Percentiles rank a stretch among this genome's conserved stretches.
phyloP scores from a whole-genome alignment of 2,113 vertebrate species.

The Siniperca chuatsi region DNA sequence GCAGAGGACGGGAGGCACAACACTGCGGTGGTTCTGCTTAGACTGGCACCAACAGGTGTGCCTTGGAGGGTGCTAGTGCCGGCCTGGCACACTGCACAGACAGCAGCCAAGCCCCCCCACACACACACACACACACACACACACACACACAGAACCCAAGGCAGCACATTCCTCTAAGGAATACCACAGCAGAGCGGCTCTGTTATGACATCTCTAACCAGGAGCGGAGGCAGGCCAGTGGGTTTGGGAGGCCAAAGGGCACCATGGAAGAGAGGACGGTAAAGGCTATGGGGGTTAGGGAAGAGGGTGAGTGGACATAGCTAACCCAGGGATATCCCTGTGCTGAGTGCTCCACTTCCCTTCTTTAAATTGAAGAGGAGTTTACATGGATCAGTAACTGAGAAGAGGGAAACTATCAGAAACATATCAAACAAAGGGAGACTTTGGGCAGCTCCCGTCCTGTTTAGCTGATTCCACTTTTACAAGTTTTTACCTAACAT shows the following conservation, averaged over 20 bases:
- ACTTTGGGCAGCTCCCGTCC: neutral
- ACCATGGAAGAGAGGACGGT: conserved; percentile 1
- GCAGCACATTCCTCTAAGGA: conserved; percentile 55
- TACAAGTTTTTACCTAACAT: neutral
- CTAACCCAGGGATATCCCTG: conserved; percentile 31
- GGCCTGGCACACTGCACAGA: conserved; percentile 29
- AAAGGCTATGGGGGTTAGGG: neutral
- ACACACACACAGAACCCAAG: conserved; percentile 33
- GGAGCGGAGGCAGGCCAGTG: conserved; percentile 30
- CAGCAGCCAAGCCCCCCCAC: conserved; percentile 38
- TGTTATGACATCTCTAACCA: conserved; percentile 64
- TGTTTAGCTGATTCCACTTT: neutral
- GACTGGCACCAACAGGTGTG: conserved; percentile 80
- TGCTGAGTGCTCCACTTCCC: neutral
- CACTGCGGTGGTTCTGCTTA: conserved; percentile 25
- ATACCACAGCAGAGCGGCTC: conserved; percentile 49
- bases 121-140: conserved; percentile 22
- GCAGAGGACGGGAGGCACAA: conserved; percentile 32
- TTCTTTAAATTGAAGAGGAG: conserved; percentile 35
- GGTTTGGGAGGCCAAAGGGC: conserved; percentile 42
- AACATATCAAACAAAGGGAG: conserved; percentile 24
- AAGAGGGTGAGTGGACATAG: neutral
- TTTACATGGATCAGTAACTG: conserved; percentile 47
- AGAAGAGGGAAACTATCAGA: conserved; percentile 14
- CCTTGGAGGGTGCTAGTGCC: conserved; percentile 43